Percentiles rank a stretch among this genome's conserved stretches.
Conservation (phyloP, 1,140 invertebrate genomes). For the Conopomorpha cramerella region DNA sequence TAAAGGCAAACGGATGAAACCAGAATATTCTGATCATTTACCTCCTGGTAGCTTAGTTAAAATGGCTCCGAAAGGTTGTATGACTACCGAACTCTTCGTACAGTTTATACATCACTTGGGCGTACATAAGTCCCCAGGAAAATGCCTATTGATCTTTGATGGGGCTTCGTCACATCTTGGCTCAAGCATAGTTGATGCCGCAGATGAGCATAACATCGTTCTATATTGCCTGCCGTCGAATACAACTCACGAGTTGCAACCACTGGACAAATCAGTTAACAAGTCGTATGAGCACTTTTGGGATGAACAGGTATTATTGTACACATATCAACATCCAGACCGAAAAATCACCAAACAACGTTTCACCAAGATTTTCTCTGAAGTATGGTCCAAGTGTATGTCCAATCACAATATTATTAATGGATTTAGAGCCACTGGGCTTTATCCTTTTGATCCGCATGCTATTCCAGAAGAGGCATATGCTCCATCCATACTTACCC, state of each 20-base stretch:
- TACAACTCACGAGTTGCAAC: too few relatives aligned
- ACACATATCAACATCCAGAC: too few relatives aligned
- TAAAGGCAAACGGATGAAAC: conserved; percentile 15
- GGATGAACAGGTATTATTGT: too few relatives aligned
- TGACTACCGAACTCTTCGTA: conserved; percentile 20
- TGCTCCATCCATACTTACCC: too few relatives aligned
- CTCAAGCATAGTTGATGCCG: conserved; percentile 16
- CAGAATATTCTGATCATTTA: conserved; percentile 12
- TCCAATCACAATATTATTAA: conserved; percentile 10
- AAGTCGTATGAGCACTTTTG: conserved; percentile 22
- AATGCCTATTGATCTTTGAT: conserved; percentile 24
- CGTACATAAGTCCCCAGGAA: conserved; percentile 12
- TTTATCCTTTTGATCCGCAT: conserved; percentile 17
- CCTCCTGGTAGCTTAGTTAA: conserved; percentile 11
- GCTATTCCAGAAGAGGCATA: conserved; percentile 24
- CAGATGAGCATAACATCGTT: conserved; percentile 14
- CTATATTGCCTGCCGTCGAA: conserved; percentile 25
- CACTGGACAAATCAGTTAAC: conserved; percentile 25
- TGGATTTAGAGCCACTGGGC: conserved; percentile 21
- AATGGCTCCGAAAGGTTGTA: conserved; percentile 20
- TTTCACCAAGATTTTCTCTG: too few relatives aligned
- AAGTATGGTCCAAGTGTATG: too few relatives aligned
- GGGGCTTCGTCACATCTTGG: conserved; percentile 20
- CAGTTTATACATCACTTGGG: conserved; percentile 20
- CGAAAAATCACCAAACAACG: too few relatives aligned